A percentile compares a stretch with the other conserved stretches of the same genome.
phyloP scores from a whole-genome alignment of 1,140 invertebrate species.

The Leptinotarsa lineolata region DNA sequence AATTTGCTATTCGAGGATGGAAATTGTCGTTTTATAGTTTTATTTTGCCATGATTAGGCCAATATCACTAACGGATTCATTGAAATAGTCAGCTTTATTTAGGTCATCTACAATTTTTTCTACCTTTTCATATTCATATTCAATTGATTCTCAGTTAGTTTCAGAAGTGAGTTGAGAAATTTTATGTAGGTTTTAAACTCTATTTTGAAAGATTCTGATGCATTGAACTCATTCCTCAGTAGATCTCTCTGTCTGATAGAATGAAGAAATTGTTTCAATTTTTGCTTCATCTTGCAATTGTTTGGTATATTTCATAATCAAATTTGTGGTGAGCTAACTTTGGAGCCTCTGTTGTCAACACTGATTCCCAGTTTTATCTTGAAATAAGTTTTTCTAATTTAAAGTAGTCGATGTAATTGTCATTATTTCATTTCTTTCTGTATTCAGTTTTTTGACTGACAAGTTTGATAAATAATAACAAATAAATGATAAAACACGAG shows the following conservation, averaged over 20 bases:
- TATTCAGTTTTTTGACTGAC: too few relatives aligned
- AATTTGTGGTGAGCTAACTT: too few relatives aligned
- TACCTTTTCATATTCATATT: constrained; percentile 4
- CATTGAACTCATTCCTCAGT: neutral
- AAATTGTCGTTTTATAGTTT: neutral
- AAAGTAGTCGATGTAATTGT: too few relatives aligned
- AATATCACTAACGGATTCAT: neutral
- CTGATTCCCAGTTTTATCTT: too few relatives aligned
- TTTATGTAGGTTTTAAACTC: constrained; percentile 7
- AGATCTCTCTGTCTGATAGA: constrained; percentile 1
- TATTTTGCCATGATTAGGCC: neutral
- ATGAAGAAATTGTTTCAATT: too few relatives aligned
- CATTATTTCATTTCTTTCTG: too few relatives aligned
- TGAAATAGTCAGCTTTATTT: neutral
- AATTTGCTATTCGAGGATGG: constrained; percentile 9
- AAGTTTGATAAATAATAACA: too few relatives aligned
- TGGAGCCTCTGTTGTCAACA: too few relatives aligned
- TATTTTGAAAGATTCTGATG: neutral
- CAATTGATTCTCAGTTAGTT: neutral
- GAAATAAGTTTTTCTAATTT: too few relatives aligned
- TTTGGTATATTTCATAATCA: too few relatives aligned
- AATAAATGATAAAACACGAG: too few relatives aligned
- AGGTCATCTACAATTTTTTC: constrained; percentile 13
- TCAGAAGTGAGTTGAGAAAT: neutral
- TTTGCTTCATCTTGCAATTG: too few relatives aligned